A percentile compares a stretch with the other conserved stretches of the same genome.
Evolutionary conservation across 2,888 invertebrate genomes (phyloP).

Genomic region (Conus canariensis): DNA sequence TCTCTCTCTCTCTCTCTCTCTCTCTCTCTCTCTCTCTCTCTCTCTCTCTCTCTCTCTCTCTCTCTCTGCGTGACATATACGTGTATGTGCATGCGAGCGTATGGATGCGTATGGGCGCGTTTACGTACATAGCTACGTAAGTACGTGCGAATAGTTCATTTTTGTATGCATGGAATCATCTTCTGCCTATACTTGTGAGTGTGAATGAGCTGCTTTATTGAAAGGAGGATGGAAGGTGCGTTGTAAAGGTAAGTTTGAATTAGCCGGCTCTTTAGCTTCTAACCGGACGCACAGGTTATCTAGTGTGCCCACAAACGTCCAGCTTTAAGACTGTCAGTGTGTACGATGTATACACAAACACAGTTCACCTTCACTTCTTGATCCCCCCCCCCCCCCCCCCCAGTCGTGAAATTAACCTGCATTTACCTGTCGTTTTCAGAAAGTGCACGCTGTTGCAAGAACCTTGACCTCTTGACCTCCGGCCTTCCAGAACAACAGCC

Average conservation of each 20-base stretch:
- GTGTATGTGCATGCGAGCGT: neutral
- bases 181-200: neutral
- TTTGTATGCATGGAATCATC: neutral
- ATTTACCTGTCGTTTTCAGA: neutral
- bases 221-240: no score
- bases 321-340: no score
- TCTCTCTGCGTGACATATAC: neutral
- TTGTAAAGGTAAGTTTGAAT: no score
- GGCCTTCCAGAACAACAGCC: no score
- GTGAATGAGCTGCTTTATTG: no score
- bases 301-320: neutral
- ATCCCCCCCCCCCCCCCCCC: neutral
- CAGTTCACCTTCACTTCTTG: no score
- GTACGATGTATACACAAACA: no score
- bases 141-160: neutral
- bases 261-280: no score
- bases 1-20: neutral
- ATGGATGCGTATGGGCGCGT: neutral
- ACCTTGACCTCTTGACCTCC: neutral
- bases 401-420: neutral
- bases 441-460: neutral
- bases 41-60: neutral
- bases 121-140: neutral
- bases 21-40: neutral
- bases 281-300: neutral